These are phyloP conservation scores for Apodemus sylvaticus DNA, from an alignment of 2,113 vertebrate genomes.

Conservation along the genomic window DNA sequence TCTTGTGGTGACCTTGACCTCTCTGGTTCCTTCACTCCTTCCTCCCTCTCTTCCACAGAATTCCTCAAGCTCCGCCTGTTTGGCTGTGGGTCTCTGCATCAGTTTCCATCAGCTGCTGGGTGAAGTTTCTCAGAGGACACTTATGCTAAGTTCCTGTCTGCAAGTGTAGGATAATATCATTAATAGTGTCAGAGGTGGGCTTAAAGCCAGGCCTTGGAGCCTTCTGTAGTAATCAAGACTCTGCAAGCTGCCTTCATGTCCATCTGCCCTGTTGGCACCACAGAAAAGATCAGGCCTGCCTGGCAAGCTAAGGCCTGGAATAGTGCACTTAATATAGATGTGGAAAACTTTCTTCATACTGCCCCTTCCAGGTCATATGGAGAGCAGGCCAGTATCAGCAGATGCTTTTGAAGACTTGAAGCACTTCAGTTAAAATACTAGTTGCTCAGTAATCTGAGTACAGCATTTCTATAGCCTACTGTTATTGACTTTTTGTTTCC, in stretches of 20 bases:
- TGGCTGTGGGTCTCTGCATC: no score
- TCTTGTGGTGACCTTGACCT: no score
- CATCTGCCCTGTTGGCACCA: accelerated
- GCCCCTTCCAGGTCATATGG: background rate
- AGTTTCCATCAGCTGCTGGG: no score
- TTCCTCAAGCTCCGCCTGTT: no score
- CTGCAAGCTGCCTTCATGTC: accelerated
- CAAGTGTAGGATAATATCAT: no score
- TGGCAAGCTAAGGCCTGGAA: background rate
- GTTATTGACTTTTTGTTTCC: background rate
- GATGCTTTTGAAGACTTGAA: background rate
- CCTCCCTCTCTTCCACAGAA: no score
- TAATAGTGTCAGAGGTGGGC: no score
- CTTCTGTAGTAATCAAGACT: background rate
- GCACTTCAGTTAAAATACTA: background rate
- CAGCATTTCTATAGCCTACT: background rate
- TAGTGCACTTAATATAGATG: background rate
- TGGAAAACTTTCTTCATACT: accelerated
- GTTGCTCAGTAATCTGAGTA: background rate
- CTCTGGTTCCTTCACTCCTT: no score
- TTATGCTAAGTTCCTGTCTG: no score
- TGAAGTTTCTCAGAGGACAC: no score
- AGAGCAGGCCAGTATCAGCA: background rate
- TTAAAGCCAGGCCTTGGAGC: background rate
- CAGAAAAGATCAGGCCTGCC: background rate